Evolutionary conservation across 30 jellyfish, hydroid and myxozoan genomes (phyloP), one percentile per base, ranked within the genome.

Genomic region (Cassiopea andromeda): DNA sequence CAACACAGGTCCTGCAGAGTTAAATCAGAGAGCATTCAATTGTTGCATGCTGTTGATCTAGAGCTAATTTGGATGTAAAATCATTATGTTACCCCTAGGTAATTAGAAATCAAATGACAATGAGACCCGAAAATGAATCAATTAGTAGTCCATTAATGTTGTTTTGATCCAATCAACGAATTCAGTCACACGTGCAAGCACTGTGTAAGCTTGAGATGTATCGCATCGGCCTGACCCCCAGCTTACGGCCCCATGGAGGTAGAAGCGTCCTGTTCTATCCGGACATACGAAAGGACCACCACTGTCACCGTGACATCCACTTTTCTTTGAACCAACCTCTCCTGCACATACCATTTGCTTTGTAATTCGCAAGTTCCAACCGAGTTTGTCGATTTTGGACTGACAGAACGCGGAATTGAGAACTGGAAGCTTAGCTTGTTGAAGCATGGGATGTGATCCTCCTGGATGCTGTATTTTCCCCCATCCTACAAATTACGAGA

Each of bases 271-370:
- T 6, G 82, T 74, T 13, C 82, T 7, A 27, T 77, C 85, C 54
- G 86, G 90, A 80, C 97, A 91, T 1, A 91, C 97, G 71, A 46
- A 91, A 0, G 97, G 97, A 48, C 97, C 97, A 78, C 97, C 97
- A 49, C 93, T 81, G 60, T 91, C 97, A 59, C 97, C 97, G 73
- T 91, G 97, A 69, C 97, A 91, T 12, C 97, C 97, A 80, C 91
- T 78, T 47, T 89, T 73, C 59, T 64, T 73, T 59, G 92, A 54
- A 27, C 89, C 92, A 12, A 17, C 80, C 6, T 71, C 87, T 14
- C 92, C 97, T 0, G 91, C 97, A 74, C 97, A 89, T 6, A 89
- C 92, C 97, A 89, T 89, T 54, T 81, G 84, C 59, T 81, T 78
- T 1, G 92, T 82, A 0, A 89, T 89, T 46, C 57, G 50, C 38